A percentile compares a stretch with the other conserved stretches of the same genome.
phyloP scores from a whole-genome alignment of 2,113 vertebrate species.

The Acinonyx jubatus region DNA sequence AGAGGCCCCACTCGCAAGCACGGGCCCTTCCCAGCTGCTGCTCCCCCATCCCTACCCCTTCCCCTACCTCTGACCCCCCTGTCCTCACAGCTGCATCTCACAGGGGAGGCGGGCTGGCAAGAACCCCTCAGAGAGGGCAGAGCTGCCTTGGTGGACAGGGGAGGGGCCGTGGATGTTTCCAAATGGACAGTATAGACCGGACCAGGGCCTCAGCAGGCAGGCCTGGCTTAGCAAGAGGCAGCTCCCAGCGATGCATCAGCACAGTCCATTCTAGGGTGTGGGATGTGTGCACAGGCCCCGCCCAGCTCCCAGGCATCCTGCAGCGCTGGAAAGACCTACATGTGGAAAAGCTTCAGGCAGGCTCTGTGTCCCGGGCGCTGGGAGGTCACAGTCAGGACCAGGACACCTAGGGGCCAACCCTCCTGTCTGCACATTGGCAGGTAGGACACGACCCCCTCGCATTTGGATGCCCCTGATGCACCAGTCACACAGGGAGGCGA shows the following conservation, averaged over 20 bases:
- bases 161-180: background rate
- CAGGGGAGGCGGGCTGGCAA: background rate
- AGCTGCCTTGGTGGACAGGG: rapidly evolving
- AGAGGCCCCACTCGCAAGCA: background rate
- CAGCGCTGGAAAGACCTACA: background rate
- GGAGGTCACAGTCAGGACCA: background rate
- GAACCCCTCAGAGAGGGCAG: background rate
- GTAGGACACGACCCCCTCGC: background rate
- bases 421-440: background rate
- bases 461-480: background rate
- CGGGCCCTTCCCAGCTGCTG: background rate
- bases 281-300: background rate
- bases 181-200: background rate
- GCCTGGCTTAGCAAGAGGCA: background rate
- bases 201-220: background rate
- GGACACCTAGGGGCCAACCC: background rate
- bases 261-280: background rate
- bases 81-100: background rate
- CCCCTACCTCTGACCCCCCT: background rate
- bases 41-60: background rate
- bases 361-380: background rate
- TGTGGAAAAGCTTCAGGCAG: background rate
- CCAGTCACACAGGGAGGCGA: background rate
- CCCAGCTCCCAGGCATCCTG: background rate
- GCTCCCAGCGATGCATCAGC: background rate